These are phyloP conservation scores for Acanthopleura granulata DNA, from an alignment of 2,888 invertebrate species.

Conservation along the genomic window DNA sequence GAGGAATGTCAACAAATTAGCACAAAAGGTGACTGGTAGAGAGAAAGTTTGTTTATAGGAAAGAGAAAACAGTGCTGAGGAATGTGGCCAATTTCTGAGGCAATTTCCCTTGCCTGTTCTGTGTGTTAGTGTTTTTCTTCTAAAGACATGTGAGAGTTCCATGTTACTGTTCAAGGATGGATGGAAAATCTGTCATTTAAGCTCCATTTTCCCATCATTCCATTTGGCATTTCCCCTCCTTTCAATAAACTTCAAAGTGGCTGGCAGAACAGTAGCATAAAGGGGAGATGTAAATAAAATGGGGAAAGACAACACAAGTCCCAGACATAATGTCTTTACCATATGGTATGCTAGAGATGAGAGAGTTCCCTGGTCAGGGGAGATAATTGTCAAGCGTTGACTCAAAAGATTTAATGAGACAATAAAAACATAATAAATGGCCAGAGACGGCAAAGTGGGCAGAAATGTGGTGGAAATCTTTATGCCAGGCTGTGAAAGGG, in stretches of 20 bases:
- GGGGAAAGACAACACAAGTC: background rate
- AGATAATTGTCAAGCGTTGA: background rate
- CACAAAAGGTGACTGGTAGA: too few relatives aligned
- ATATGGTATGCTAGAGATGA: background rate
- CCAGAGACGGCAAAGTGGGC: background rate
- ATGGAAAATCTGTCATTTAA: background rate
- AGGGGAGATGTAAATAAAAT: slow-evolving; percentile 5
- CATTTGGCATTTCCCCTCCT: background rate
- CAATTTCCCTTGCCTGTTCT: background rate
- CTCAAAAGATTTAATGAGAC: slow-evolving; percentile 7
- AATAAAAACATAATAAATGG: slow-evolving; percentile 4
- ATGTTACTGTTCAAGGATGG: too few relatives aligned
- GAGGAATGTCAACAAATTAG: too few relatives aligned
- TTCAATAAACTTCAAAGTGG: slow-evolving; percentile 10
- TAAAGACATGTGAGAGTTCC: too few relatives aligned
- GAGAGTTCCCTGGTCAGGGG: slow-evolving; percentile 5
- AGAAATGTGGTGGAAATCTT: too few relatives aligned
- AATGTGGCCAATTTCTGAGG: slow-evolving; percentile 7
- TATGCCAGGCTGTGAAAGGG: too few relatives aligned
- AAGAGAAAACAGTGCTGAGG: background rate
- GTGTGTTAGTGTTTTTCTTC: background rate
- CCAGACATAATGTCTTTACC: background rate
- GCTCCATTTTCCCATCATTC: slow-evolving; percentile 2
- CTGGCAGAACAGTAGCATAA: background rate
- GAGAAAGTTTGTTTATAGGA: too few relatives aligned